Percentiles rank a stretch among this genome's conserved stretches.
phyloP scores from a whole-genome alignment of 1,140 invertebrate species.

The Drosophila lini region DNA sequence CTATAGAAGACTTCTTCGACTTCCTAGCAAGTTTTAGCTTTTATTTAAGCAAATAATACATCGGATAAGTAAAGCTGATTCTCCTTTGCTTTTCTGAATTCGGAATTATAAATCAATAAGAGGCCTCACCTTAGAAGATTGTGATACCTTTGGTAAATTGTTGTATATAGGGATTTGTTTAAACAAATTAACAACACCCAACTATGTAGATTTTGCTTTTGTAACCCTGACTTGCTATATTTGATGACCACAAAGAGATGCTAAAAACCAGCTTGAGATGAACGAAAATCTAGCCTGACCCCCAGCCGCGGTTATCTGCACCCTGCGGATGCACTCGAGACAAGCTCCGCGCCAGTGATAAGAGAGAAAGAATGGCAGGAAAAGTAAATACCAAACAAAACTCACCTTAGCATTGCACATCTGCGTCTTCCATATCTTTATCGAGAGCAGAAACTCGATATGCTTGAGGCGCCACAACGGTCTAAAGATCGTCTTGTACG shows the following conservation, averaged over 20 bases:
- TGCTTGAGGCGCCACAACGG: slow-evolving; percentile 97
- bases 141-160: not conserved
- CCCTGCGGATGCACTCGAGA: slow-evolving; percentile 5
- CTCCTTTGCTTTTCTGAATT: too few relatives aligned
- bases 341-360: not conserved
- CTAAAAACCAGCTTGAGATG: not conserved
- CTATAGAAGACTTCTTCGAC: not conserved
- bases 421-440: slow-evolving; percentile 94
- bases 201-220: not conserved
- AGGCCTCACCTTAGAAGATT: not conserved
- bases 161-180: not conserved
- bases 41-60: not conserved
- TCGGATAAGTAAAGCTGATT: too few relatives aligned
- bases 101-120: not conserved
- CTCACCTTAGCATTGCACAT: slow-evolving; percentile 90
- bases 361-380: not conserved
- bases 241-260: not conserved
- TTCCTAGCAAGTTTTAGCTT: not conserved
- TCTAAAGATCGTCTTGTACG: slow-evolving; percentile 95
- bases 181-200: too few relatives aligned
- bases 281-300: not conserved
- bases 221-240: too few relatives aligned
- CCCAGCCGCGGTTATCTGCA: slow-evolving; percentile 8
- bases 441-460: slow-evolving; percentile 95
- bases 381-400: not conserved